These are phyloP conservation scores for Sinocyclocheilus rhinocerous DNA, from an alignment of 2,113 vertebrate genomes.

Conservation along the genomic window DNA sequence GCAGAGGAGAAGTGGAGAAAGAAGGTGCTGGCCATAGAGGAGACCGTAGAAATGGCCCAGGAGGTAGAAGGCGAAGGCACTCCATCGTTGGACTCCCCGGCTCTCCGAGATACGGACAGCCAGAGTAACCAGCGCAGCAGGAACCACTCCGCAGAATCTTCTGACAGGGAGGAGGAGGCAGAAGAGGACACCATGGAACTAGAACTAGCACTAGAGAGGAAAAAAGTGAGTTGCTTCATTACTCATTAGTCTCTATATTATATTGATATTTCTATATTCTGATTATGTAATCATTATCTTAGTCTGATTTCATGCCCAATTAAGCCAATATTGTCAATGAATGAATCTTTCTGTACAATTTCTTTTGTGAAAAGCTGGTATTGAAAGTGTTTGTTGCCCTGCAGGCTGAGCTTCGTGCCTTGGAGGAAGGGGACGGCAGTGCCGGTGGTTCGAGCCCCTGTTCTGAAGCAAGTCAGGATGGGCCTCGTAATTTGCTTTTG, in stretches of 20 bases:
- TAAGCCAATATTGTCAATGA: neutral
- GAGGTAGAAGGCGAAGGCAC: conserved; percentile 74
- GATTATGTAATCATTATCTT: neutral
- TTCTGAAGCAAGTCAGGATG: conserved; percentile 90
- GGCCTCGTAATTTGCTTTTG: conserved; percentile 70
- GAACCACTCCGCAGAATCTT: conserved; percentile 77
- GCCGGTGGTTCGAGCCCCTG: conserved; percentile 89
- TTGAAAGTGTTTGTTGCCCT: neutral
- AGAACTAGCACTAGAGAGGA: conserved; percentile 93
- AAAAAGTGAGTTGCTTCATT: conserved; percentile 78
- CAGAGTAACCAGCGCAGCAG: conserved; percentile 82
- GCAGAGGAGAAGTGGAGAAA: conserved; percentile 96
- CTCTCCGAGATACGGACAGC: conserved; percentile 67
- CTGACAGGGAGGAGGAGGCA: conserved; percentile 78
- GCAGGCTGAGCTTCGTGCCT: conserved; percentile 93
- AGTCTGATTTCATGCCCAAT: neutral
- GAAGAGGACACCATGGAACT: conserved; percentile 93
- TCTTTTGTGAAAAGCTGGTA: neutral
- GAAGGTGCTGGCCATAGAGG: conserved; percentile 85
- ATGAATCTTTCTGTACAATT: neutral
- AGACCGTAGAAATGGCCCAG: conserved; percentile 66
- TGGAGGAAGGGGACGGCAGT: conserved; percentile 93
- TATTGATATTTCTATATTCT: neutral
- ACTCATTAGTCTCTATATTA: neutral
- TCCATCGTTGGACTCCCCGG: conserved; percentile 47